Conservation (phyloP, 2,797 vertebrate genomes). For the Sebastes nivosus region DNA sequence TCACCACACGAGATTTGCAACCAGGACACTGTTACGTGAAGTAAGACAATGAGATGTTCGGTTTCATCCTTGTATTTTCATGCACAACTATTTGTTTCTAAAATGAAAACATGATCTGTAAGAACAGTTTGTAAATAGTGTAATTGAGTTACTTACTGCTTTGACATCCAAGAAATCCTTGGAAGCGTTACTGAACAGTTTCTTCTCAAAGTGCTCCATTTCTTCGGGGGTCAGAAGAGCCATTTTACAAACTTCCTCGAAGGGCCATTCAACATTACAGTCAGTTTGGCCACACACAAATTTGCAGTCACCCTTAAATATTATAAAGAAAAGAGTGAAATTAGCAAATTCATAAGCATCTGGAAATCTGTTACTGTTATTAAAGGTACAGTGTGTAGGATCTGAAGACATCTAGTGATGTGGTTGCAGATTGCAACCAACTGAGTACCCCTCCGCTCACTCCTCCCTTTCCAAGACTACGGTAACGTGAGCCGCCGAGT, state of each 20-base stretch:
- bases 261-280: constrained; percentile 65
- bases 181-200: constrained; percentile 36
- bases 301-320: constrained; percentile 52
- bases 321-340: neutral
- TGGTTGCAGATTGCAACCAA: too few relatives aligned
- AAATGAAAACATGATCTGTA: neutral
- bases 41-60: neutral
- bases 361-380: neutral
- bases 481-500: too few relatives aligned
- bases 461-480: too few relatives aligned
- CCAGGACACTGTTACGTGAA: constrained; percentile 44
- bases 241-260: constrained; percentile 69
- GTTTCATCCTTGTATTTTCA: neutral
- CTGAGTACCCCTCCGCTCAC: too few relatives aligned
- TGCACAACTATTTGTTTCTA: neutral
- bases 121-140: neutral
- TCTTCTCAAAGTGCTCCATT: constrained; percentile 60
- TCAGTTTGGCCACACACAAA: constrained; percentile 63
- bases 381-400: too few relatives aligned
- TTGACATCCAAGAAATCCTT: constrained; percentile 46
- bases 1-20: constrained; percentile 23
- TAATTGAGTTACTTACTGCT: constrained; percentile 46
- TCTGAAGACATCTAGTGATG: accelerated
- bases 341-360: too few relatives aligned
- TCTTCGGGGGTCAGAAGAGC: constrained; percentile 72